Evolutionary conservation across 1,140 invertebrate species (phyloP).

Genomic region (Pogonomyrmex californicus): DNA sequence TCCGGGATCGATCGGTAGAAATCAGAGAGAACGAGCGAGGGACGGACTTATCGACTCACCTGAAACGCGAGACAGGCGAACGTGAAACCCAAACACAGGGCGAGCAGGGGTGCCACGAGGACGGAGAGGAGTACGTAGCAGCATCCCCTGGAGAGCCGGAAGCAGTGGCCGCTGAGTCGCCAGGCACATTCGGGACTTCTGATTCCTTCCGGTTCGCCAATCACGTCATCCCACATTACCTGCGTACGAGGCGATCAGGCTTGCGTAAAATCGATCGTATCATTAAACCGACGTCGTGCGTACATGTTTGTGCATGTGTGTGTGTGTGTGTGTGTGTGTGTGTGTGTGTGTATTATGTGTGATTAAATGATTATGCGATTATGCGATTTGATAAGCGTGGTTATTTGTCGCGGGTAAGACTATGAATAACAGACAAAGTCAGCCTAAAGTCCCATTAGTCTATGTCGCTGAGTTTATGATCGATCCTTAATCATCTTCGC

Average conservation of each 20-base stretch:
- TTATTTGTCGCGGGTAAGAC: conserved; percentile 3
- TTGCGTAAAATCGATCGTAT: neutral
- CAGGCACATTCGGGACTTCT: conserved; percentile 92
- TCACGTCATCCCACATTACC: conserved; percentile 92
- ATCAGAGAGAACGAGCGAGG: neutral
- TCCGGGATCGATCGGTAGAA: conserved; percentile 21
- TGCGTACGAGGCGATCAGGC: conserved; percentile 76
- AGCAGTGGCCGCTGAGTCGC: conserved; percentile 91
- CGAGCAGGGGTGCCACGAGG: conserved; percentile 90
- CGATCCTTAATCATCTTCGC: conserved; percentile 37
- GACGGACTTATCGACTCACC: conserved; percentile 83
- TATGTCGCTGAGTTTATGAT: neutral
- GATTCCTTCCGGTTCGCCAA: conserved; percentile 92
- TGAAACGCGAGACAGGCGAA: conserved; percentile 93
- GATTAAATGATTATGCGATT: neutral
- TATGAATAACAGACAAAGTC: neutral
- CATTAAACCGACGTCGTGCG: neutral
- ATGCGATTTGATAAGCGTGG: neutral
- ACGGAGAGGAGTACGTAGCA: conserved; percentile 91
- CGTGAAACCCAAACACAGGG: conserved; percentile 90
- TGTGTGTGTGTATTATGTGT: too few species aligned
- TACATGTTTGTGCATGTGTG: neutral
- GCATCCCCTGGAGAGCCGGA: conserved; percentile 89
- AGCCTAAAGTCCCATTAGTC: conserved; percentile 21
- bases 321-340: too few species aligned